Conservation (phyloP, 2,888 invertebrate species). For the Drosophila falleni region DNA sequence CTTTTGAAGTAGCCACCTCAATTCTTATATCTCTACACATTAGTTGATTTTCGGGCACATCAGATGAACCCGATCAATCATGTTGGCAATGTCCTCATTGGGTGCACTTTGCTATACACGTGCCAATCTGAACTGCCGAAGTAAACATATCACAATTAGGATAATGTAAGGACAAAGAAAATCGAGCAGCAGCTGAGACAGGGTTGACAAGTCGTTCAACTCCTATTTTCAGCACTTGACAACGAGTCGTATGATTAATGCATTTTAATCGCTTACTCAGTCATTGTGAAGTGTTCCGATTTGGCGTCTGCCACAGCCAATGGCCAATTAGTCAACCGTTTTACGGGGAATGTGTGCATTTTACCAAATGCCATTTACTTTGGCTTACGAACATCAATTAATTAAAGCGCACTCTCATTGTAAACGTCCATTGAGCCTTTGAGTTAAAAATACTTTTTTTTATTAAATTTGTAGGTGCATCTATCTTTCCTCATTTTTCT, state of each 20-base stretch:
- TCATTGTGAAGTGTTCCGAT: conserved; percentile 40
- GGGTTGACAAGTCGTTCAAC: conserved; percentile 57
- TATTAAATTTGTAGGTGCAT: conserved; percentile 3
- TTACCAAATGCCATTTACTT: conserved; percentile 8
- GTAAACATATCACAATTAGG: conserved; percentile 64
- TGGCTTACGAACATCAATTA: conserved; percentile 29
- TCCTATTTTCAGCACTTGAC: conserved; percentile 27
- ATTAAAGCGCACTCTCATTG: conserved; percentile 24
- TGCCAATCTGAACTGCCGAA: conserved; percentile 43
- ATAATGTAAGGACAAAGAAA: conserved; percentile 62
- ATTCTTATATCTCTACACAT: conserved; percentile 12
- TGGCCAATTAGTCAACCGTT: conserved; percentile 46
- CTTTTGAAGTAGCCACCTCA: background rate
- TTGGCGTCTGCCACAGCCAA: conserved; percentile 27
- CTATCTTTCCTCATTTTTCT: background rate
- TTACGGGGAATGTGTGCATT: conserved; percentile 9
- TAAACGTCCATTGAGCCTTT: conserved; percentile 22
- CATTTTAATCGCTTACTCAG: conserved; percentile 47
- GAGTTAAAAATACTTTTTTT: conserved; percentile 23
- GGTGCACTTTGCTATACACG: conserved; percentile 44
- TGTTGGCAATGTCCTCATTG: conserved; percentile 31
- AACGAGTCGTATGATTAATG: conserved; percentile 66
- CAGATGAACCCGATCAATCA: conserved; percentile 49
- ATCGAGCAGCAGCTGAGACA: conserved; percentile 38
- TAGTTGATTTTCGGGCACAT: conserved; percentile 22